Evolutionary conservation across 2,113 vertebrate species (phyloP).

Genomic region (Peromyscus leucopus): DNA sequence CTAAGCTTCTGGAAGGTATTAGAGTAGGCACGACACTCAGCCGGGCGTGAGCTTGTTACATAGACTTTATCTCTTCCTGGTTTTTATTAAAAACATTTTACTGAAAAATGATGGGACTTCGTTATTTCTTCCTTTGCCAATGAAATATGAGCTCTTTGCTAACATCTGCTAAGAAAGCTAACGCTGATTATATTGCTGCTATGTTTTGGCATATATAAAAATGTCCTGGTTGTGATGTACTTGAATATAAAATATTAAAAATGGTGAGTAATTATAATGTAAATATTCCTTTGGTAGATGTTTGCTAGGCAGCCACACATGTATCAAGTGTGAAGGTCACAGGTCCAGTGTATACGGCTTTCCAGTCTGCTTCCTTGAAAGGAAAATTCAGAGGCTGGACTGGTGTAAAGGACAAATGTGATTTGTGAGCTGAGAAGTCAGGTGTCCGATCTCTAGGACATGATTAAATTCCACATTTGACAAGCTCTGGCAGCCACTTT

Average conservation of each 20-base stretch:
- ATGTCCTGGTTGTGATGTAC: neutral
- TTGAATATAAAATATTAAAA: slow-evolving; percentile 7
- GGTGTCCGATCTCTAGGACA: slow-evolving; percentile 1
- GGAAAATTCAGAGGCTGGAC: neutral
- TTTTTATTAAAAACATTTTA: slow-evolving; percentile 66
- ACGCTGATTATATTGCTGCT: neutral
- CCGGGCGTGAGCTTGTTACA: slow-evolving; percentile 20
- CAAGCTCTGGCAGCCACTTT: slow-evolving; percentile 25
- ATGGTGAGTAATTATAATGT: neutral
- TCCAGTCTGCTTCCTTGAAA: slow-evolving; percentile 6
- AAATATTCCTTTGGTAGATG: neutral
- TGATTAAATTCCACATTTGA: slow-evolving; percentile 11
- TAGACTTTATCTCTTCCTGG: slow-evolving; percentile 37
- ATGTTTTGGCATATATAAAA: neutral
- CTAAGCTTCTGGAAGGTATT: slow-evolving; percentile 43
- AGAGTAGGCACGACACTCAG: slow-evolving; percentile 2
- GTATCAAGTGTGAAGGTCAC: neutral
- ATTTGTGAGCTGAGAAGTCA: neutral
- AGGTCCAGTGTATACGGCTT: neutral
- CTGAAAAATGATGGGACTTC: slow-evolving; percentile 13
- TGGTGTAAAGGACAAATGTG: neutral
- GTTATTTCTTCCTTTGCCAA: slow-evolving; percentile 22
- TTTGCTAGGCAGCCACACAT: neutral
- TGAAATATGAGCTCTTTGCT: neutral
- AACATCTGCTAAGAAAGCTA: slow-evolving; percentile 38